A percentile compares a stretch with the other conserved stretches of the same genome.
Evolutionary conservation across 2,797 vertebrate species (phyloP).

Genomic region (Phrynocephalus forsythii): DNA sequence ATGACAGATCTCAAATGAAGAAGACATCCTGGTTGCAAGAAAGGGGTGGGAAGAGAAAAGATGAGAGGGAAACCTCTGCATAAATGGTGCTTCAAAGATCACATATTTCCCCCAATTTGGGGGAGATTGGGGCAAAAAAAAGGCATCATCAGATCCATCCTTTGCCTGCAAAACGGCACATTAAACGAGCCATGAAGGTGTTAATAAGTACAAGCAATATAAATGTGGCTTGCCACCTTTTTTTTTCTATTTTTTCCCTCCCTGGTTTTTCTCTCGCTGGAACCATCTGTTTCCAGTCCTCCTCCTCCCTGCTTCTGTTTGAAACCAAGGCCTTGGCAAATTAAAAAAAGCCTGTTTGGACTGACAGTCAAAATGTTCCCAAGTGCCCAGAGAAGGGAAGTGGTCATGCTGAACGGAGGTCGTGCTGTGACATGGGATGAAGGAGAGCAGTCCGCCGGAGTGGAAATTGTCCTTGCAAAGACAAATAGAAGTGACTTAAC

Average conservation of each 20-base stretch:
- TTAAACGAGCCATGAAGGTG: slow-evolving; percentile 10
- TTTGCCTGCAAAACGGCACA: not conserved
- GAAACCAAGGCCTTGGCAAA: slow-evolving; percentile 26
- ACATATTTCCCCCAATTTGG: rapidly evolving
- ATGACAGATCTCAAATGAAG: not conserved
- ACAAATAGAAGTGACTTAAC: too few species aligned
- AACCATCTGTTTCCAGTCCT: slow-evolving; percentile 37
- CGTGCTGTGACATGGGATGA: not conserved
- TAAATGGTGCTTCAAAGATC: not conserved
- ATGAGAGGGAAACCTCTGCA: not conserved
- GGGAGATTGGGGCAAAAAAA: too few species aligned
- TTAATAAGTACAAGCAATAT: slow-evolving; percentile 16
- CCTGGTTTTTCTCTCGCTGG: too few species aligned
- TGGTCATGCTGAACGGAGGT: not conserved
- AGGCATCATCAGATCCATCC: not conserved
- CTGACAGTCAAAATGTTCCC: not conserved
- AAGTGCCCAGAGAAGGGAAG: not conserved
- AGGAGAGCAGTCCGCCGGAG: too few species aligned
- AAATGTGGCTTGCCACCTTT: not conserved
- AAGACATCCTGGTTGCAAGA: not conserved
- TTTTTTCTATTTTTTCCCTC: not conserved
- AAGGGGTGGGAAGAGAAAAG: too few species aligned
- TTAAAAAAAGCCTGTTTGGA: slow-evolving; percentile 3
- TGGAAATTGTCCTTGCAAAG: not conserved
- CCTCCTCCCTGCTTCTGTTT: slow-evolving; percentile 8